Base-by-base conservation (phyloP, 2,888 invertebrate genomes). In the Lamproptera curius region DNA sequence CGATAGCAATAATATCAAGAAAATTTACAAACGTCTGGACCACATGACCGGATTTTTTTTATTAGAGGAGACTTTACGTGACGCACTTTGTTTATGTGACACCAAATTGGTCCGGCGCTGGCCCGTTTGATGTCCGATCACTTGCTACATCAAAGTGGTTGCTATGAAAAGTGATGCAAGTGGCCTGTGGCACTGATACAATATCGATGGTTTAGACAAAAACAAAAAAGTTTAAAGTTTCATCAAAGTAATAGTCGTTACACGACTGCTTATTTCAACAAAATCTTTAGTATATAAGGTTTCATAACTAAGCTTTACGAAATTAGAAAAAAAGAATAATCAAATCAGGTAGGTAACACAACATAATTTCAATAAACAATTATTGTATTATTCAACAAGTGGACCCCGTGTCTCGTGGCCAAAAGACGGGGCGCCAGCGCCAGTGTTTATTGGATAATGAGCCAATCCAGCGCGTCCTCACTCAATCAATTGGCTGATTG, bases 361-460 rank as follows among this genome's bases (percentile, higher is more conserved):
- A n/a, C n/a, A n/a, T n/a, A n/a, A n/a, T n/a, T n/a, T n/a, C n/a
- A n/a, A n/a, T n/a, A n/a, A n/a, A n/a, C n/a, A n/a, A n/a, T n/a
- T n/a, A n/a, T n/a, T n/a, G n/a, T n/a, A n/a, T n/a, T n/a, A n/a
- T n/a, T n/a, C n/a, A n/a, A n/a, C n/a, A n/a, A 38, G 23, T 41
- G 33, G 43, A 26, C 34, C 31, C 26, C 14, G 11, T 26, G 31
- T 11, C 31, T n/a, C n/a, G 9, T 9, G 31, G 11, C 31, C 11
- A n/a, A n/a, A n/a, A n/a, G 55, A 56, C 63, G n/a, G 63, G 70
- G 72, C 71, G 73, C 71, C 62, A 60, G 58, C 63, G 63, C 60
- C 70, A 65, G 65, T 67, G 72, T 70, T 70, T 72, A 83, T 84
- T 80, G 75, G 67, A 79, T 83, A 81, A 83, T 76, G 72, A 74